Conservation (phyloP, 2,888 invertebrate genomes). For the Sclerodermus sp. region DNA sequence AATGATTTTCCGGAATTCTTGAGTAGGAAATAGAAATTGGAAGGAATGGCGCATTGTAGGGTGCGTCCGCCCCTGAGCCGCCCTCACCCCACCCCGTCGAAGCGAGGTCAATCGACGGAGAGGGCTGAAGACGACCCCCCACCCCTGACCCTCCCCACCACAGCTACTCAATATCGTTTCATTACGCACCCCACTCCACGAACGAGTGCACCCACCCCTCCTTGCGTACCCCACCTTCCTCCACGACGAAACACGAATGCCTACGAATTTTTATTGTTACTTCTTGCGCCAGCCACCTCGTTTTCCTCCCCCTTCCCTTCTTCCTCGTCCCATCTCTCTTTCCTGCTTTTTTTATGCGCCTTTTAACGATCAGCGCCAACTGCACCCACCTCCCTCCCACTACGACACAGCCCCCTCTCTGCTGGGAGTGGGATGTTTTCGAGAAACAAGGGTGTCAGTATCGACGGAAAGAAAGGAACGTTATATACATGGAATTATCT, state of each 20-base stretch:
- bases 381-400: conserved; percentile 21
- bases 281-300: conserved; percentile 43
- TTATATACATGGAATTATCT: background rate
- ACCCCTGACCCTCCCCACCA: conserved; percentile 34
- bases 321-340: background rate
- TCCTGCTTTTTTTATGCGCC: conserved; percentile 33
- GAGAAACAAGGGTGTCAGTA: too few relatives aligned
- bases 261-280: conserved; percentile 57
- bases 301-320: conserved; percentile 20
- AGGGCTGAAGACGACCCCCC: conserved; percentile 43
- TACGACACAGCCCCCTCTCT: conserved; percentile 4
- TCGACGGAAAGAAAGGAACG: too few relatives aligned
- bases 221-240: conserved; percentile 20
- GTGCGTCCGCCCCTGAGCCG: conserved; percentile 26
- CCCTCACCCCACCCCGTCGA: conserved; percentile 37
- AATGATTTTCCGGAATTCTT: too few relatives aligned
- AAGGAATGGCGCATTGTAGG: background rate
- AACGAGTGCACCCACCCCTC: conserved; percentile 14
- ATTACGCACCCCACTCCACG: conserved; percentile 50
- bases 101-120: conserved; percentile 56
- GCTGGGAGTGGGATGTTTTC: too few relatives aligned
- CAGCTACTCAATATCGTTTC: conserved; percentile 55
- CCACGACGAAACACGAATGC: conserved; percentile 52
- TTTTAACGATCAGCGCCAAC: conserved; percentile 40
- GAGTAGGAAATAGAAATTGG: too few relatives aligned